Base-by-base conservation (phyloP, 2,113 vertebrate genomes). In the Chauna torquata region DNA sequence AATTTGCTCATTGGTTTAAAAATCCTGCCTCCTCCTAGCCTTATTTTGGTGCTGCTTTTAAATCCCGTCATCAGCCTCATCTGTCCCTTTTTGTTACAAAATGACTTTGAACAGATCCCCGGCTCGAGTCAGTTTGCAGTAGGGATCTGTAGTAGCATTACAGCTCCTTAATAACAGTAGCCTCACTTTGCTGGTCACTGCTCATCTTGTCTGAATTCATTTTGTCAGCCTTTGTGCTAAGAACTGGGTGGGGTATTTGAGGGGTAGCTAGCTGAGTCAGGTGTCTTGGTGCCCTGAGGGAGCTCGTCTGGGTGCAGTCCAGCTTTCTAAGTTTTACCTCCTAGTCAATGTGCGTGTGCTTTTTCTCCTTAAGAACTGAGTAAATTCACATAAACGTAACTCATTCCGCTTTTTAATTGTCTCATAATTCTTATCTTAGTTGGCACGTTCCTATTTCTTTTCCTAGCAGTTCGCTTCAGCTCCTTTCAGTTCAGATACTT, bases 141-240 rank as follows among this genome's bases (percentile, higher is more conserved):
- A 38, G 55, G 24, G 69, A 30, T 81, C 36, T 49, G 13, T 36
- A 49, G 36, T 55, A 49, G 30, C 18, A 2, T 15, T 87, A 22
- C 30, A 11, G 3, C 72, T 70, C 18, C n/a, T n/a, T 50, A 47
- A 18, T 59, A 20, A 24, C 66, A 7, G 11, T 44, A 54, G 16
- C 36, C 28, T 47, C 9, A 5, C 52, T 54, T 85, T 86, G 44
- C 54, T 54, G 40, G 66, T 82, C 3, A 3, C 17, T 81, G 42
- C 93, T 44, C 2, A 0, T 65, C 71, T 57, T 8, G 50, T n/a
- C 82, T 19, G 36, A 40, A 77, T 80, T 80, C 36, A 24, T 55
- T 20, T 30, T 74, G 44, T 66, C 61, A 42, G 0, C 44, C 0
- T 0, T 38, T 86, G 32, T 57, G 12, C 20, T 79, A 38, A 58